Base-by-base conservation (phyloP, 2,113 vertebrate genomes). In the Columbina picui region DNA sequence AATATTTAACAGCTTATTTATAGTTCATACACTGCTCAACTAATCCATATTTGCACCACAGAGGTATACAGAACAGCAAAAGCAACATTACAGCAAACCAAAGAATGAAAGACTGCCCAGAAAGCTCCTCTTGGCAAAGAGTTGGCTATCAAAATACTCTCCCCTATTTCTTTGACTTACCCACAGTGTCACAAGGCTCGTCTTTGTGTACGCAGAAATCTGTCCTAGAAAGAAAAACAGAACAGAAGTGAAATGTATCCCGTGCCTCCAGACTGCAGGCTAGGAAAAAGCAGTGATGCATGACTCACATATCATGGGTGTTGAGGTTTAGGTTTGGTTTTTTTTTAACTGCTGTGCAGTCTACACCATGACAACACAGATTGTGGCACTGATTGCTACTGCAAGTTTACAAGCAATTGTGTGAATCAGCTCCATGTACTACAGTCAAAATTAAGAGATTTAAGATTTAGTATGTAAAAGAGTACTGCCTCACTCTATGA, bases 141-240 rank as follows among this genome's bases (percentile, higher is more conserved):
- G 52, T 3, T 74, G 74, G 55, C 52, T 21, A 41, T 41, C 41
- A 90, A 94, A 96, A 91, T 25, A 84, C 27, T 49, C 86, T 86
- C 71, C 71, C 76, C 69, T 81, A 36, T 49, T 53, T 38, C 63
- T 50, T 27, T 27, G 60, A 99, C 99, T 99, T 98, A 99, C 99
- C 99, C 63, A 99, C 99, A 38, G 99, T 99, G 94, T 99, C 99
- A 89, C 99, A 99, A 1, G 99, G 99, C 79, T 99, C 99, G 16
- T 99, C 98, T 98, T 99, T 99, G 97, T 99, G 99, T 69, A 99
- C 99, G 77, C 99, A 99, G 98, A 99, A 99, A 97, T 99, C 99
- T 94, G 99, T 99, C 98, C 99, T 99, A 98, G 98, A 98, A 96
- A 93, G 81, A 97, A 97, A 96, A 96, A 57, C 65, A 96, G 30